Base-by-base conservation (phyloP, 2,797 vertebrate genomes). In the Protonibea diacanthus region DNA sequence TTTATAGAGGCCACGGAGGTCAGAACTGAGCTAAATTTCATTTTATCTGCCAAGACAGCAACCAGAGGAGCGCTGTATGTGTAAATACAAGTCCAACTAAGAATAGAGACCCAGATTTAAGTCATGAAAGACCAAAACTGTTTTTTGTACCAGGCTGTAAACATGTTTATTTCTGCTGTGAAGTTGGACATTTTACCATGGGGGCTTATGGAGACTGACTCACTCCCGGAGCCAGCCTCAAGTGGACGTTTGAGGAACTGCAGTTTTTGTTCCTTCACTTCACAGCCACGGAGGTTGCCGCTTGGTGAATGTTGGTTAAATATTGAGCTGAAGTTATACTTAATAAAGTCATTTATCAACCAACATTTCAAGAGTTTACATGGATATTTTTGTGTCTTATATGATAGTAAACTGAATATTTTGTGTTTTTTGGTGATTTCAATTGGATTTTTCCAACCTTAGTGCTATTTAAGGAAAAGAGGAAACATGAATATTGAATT, bases 11-110 rank as follows among this genome's bases (percentile, higher is more conserved):
- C 65, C 77, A 80, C 82, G 53, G 63, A 64, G 85, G 69, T 86
- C 86, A 91, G 84, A 90, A 88, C 78, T 81, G 86, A 86, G 84
- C 62, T 59, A 71, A 74, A 84, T 78, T 57, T 74, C 14, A 78
- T 72, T 76, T 78, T 2, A 58, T 68, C 33, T 48, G 38, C 1
- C 33, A 29, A 57, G 60, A 66, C 49, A 9, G 59, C 29, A 53
- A 47, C 17, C 5, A 29, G 48, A 56, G 33, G 33, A 38, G 33
- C 8, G 33, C 8, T 38, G 33, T 38, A 9, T 38, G 8, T 8
- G 33, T 33, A 33, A 33, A 33, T 33, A 33, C 20, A 11, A 12
- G 25, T n/a, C 18, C 60, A 51, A 57, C 20, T 47, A 15, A 53
- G 29, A 49, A 14, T 17, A 27, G 13, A 51, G 2, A 6, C 51